A percentile compares a stretch with the other conserved stretches of the same genome.
phyloP scores from a whole-genome alignment of 2,113 vertebrate genomes.

The Clarias gariepinus region DNA sequence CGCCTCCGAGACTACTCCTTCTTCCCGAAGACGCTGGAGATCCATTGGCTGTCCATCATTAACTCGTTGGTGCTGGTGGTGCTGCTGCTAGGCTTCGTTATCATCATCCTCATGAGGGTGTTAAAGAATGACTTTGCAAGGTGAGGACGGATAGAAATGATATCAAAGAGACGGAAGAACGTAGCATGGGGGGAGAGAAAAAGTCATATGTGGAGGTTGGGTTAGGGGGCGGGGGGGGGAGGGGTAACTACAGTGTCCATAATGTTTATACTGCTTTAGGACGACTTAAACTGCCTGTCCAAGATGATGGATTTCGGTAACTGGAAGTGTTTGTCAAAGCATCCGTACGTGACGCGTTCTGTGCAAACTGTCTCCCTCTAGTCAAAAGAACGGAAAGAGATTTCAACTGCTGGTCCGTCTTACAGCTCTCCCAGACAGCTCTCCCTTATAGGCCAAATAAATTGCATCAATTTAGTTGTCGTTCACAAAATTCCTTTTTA shows the following conservation, averaged over 20 bases:
- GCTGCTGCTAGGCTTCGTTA: slow-evolving; percentile 88
- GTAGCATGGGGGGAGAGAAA: neutral
- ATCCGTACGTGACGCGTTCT: too few species aligned
- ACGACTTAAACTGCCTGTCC: neutral
- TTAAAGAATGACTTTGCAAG: slow-evolving; percentile 89
- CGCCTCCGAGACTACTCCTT: slow-evolving; percentile 81
- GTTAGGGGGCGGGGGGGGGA: too few species aligned
- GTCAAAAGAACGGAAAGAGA: too few species aligned
- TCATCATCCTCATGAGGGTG: slow-evolving; percentile 92
- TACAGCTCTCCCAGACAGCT: too few species aligned
- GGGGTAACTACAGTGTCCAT: neutral
- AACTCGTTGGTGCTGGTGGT: slow-evolving; percentile 93
- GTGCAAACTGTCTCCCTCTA: too few species aligned
- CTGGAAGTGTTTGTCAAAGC: too few species aligned
- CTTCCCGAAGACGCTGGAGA: slow-evolving; percentile 90
- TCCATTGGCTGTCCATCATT: slow-evolving; percentile 92
- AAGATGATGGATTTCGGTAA: neutral
- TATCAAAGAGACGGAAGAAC: neutral
- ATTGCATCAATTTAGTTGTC: too few species aligned
- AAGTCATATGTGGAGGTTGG: neutral
- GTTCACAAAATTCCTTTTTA: too few species aligned
- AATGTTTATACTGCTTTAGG: neutral
- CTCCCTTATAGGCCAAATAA: too few species aligned
- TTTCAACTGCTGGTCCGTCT: too few species aligned
- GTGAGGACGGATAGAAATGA: slow-evolving; percentile 44